Evolutionary conservation across 1,140 invertebrate species (phyloP).

Genomic region (Calycopis cecrops): DNA sequence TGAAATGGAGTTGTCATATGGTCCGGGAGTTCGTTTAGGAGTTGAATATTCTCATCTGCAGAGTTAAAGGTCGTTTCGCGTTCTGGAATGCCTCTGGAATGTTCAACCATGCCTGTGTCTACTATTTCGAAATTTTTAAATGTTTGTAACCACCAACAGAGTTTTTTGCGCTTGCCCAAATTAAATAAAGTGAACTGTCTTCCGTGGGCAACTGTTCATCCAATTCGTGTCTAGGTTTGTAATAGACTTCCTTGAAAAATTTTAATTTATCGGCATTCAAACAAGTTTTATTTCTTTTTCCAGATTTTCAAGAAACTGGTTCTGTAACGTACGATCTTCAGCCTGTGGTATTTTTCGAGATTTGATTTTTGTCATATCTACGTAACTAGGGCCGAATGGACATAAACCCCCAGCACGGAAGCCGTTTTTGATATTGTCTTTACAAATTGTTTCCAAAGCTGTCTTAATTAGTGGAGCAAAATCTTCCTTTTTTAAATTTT

Average conservation of each 20-base stretch:
- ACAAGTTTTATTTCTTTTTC: not conserved
- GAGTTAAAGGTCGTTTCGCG: too few species aligned
- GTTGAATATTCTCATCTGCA: too few species aligned
- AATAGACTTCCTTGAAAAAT: too few species aligned
- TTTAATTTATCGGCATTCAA: too few species aligned
- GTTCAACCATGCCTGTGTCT: slow-evolving; percentile 1
- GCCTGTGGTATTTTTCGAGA: slow-evolving; percentile 12
- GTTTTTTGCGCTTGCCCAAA: not conserved
- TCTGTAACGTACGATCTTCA: not conserved
- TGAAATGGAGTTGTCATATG: too few species aligned
- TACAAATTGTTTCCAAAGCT: slow-evolving; percentile 19
- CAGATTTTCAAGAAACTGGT: not conserved
- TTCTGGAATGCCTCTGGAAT: too few species aligned
- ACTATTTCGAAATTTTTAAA: not conserved
- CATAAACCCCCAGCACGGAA: slow-evolving; percentile 25
- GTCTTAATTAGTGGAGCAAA: slow-evolving; percentile 22
- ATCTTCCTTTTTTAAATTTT: slow-evolving; percentile 26
- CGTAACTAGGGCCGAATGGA: slow-evolving; percentile 25
- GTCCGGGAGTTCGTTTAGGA: too few species aligned
- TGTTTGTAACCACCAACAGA: not conserved
- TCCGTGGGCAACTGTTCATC: too few species aligned
- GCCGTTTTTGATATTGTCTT: slow-evolving; percentile 23
- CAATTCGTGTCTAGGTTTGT: too few species aligned
- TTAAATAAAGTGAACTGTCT: too few species aligned
- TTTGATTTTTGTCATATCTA: slow-evolving; percentile 27